phyloP scores from a whole-genome alignment of 2,888 invertebrate genomes.

The Lacanobia wlatinum region DNA sequence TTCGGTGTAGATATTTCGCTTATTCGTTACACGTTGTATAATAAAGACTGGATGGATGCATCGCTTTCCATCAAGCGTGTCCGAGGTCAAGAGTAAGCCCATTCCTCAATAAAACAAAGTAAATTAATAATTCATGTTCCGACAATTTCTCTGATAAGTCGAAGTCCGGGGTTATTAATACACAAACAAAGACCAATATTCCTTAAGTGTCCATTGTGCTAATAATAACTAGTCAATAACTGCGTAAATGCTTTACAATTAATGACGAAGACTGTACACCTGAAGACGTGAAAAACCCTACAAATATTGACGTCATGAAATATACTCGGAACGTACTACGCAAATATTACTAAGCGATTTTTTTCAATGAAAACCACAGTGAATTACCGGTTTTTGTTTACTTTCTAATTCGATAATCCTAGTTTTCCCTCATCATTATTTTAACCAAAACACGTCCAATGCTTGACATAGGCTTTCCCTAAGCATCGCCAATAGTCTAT shows the following conservation, averaged over 20 bases:
- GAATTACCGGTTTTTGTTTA: constrained; percentile 38
- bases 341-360: constrained; percentile 30
- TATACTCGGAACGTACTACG: constrained; percentile 2
- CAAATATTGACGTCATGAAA: constrained; percentile 21
- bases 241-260: not conserved
- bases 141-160: not conserved
- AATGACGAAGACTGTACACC: constrained; percentile 20
- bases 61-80: too few species aligned
- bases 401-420: constrained; percentile 10
- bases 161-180: not conserved
- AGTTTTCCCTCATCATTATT: not conserved
- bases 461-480: not conserved
- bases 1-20: too few species aligned
- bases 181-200: constrained; percentile 12
- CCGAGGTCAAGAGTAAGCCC: too few species aligned
- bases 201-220: not conserved
- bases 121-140: not conserved
- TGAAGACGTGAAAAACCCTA: constrained; percentile 26
- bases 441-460: not conserved
- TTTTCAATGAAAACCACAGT: constrained; percentile 20
- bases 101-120: not conserved
- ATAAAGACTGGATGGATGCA: too few species aligned
- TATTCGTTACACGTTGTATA: too few species aligned
- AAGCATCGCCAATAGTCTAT: not conserved
- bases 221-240: not conserved